Conservation (phyloP, 2,888 invertebrate genomes). For the Melanostoma mellinum region DNA sequence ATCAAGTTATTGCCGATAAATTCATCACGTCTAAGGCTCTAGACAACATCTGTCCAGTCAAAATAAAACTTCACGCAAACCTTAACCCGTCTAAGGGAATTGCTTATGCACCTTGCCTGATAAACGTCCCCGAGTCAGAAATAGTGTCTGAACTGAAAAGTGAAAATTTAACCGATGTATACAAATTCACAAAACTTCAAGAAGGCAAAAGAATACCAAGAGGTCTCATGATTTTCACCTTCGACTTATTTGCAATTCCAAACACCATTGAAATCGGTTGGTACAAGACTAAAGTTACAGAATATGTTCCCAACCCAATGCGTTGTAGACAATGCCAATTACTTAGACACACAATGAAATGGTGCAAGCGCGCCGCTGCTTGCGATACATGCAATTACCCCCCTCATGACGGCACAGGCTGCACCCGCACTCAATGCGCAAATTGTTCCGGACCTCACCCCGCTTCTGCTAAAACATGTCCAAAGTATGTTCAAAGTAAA, state of each 20-base stretch:
- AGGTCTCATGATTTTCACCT: conserved; percentile 38
- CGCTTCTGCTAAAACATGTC: background rate
- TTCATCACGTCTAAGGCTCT: conserved; percentile 27
- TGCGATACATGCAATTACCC: too few relatives aligned
- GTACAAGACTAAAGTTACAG: too few relatives aligned
- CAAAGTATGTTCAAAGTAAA: background rate
- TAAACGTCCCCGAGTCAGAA: conserved; percentile 23
- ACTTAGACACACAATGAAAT: too few relatives aligned
- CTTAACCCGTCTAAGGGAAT: conserved; percentile 15
- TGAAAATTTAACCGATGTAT: conserved; percentile 2
- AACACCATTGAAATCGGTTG: too few relatives aligned
- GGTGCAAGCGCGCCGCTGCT: too few relatives aligned
- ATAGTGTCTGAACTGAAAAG: conserved; percentile 26
- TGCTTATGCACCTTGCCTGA: conserved; percentile 16
- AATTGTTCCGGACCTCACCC: background rate
- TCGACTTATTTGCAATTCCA: conserved; percentile 21
- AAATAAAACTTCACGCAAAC: conserved; percentile 36
- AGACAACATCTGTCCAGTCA: conserved; percentile 26
- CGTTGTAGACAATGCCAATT: too few relatives aligned
- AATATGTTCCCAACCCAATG: too few relatives aligned
- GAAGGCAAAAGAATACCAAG: background rate
- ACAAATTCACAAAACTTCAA: conserved; percentile 31
- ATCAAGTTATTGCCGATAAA: background rate
- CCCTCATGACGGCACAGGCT: too few relatives aligned
- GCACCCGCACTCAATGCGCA: background rate